These are phyloP conservation scores for Patiria pectinifera DNA, from an alignment of 53 echinoderm and acorn worm species.

Conservation along the genomic window DNA sequence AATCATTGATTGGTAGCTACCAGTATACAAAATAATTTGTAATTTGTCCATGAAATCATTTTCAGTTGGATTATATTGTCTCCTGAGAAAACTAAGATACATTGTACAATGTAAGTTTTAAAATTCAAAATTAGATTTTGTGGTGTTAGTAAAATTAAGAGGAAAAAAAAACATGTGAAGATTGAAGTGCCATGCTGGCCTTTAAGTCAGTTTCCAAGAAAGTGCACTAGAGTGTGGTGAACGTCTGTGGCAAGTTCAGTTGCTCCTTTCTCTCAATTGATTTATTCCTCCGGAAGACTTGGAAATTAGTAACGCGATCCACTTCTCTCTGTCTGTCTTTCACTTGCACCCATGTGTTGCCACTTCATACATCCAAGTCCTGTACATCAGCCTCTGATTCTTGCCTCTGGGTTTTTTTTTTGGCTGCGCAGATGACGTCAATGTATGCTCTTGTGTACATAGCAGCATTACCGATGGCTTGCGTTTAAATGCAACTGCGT, in stretches of 20 bases:
- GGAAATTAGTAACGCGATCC: conserved; percentile 28
- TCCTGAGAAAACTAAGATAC: too few species aligned
- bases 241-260: neutral
- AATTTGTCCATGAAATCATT: too few species aligned
- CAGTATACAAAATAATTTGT: too few species aligned
- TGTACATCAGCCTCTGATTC: neutral
- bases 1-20: too few species aligned
- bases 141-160: too few species aligned
- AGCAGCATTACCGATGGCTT: neutral
- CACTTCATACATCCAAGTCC: neutral
- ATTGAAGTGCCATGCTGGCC: neutral
- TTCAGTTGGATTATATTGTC: too few species aligned
- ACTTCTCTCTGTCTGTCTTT: neutral
- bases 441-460: neutral
- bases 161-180: neutral
- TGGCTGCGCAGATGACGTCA: neutral
- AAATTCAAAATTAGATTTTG: too few species aligned
- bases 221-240: conserved; percentile 15
- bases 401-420: neutral
- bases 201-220: neutral
- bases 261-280: neutral
- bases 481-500: conserved; percentile 7
- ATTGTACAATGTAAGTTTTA: too few species aligned
- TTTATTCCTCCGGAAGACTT: conserved; percentile 5
- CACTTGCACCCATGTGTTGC: neutral